phyloP scores from a whole-genome alignment of 2,797 vertebrate species.

The Natrix natrix region DNA sequence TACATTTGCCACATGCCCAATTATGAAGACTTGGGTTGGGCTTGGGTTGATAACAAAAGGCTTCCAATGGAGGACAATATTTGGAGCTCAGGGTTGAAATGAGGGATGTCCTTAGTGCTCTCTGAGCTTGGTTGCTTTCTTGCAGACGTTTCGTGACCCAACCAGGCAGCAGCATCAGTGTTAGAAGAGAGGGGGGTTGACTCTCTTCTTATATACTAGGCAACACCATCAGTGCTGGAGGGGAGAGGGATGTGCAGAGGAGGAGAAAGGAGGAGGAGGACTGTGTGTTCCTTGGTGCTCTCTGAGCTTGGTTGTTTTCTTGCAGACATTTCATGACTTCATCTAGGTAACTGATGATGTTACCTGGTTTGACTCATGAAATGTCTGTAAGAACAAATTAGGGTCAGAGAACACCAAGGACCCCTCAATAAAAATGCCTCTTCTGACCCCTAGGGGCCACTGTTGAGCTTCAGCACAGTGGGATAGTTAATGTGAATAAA shows the following conservation, averaged over 20 bases:
- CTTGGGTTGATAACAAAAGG: neutral
- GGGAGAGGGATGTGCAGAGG: too few relatives aligned
- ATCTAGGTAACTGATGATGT: neutral
- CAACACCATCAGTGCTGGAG: too few relatives aligned
- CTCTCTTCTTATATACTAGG: too few relatives aligned
- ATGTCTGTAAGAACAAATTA: neutral
- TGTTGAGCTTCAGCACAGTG: neutral
- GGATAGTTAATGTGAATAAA: neutral
- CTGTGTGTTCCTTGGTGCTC: too few relatives aligned
- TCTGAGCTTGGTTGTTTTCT: neutral
- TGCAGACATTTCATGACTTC: neutral
- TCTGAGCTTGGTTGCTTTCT: too few relatives aligned
- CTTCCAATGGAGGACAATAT: too few relatives aligned
- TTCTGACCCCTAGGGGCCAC: neutral
- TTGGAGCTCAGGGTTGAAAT: too few relatives aligned
- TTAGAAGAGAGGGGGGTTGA: too few relatives aligned
- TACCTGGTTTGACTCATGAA: neutral
- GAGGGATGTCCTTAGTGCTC: neutral
- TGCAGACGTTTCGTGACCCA: too few relatives aligned
- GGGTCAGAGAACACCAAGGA: neutral
- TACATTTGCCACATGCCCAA: neutral
- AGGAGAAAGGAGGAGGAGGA: too few relatives aligned
- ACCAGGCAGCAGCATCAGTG: too few relatives aligned
- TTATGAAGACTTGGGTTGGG: neutral
- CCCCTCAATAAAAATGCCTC: neutral